phyloP scores from a whole-genome alignment of 2,888 invertebrate species.

The Spilarctia lutea region DNA sequence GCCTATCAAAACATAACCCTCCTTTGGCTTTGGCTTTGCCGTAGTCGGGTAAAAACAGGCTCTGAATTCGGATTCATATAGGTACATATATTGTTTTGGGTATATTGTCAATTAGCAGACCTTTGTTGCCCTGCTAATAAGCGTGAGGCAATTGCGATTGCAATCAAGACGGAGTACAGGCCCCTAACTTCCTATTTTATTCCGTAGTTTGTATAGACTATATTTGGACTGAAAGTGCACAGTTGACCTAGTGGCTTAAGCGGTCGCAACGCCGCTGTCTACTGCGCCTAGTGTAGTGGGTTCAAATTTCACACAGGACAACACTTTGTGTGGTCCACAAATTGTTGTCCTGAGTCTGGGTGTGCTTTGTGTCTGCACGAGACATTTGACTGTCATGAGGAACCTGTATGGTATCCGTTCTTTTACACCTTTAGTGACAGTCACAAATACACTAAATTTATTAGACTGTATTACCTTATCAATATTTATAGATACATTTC shows the following conservation, averaged over 20 bases:
- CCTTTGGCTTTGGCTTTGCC: no score
- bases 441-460: neutral
- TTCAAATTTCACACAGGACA: no score
- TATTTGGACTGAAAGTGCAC: no score
- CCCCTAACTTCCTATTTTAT: neutral
- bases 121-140: neutral
- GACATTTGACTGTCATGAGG: neutral
- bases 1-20: no score
- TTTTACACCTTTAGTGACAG: neutral
- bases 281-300: no score
- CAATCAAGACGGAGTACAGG: neutral
- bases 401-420: constrained; percentile 4
- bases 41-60: neutral
- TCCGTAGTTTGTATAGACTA: no score
- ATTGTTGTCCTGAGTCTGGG: no score
- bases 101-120: neutral
- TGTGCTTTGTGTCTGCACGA: neutral
- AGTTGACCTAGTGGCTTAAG: no score
- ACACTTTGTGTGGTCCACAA: no score
- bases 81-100: neutral
- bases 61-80: neutral
- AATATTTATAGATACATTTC: constrained; percentile 2
- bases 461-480: neutral
- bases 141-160: neutral
- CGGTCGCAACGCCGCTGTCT: no score